A percentile compares a stretch with the other conserved stretches of the same genome.
These are phyloP conservation scores for Bos indicus DNA, from an alignment of 2,113 vertebrate genomes.

Conservation along the genomic window DNA sequence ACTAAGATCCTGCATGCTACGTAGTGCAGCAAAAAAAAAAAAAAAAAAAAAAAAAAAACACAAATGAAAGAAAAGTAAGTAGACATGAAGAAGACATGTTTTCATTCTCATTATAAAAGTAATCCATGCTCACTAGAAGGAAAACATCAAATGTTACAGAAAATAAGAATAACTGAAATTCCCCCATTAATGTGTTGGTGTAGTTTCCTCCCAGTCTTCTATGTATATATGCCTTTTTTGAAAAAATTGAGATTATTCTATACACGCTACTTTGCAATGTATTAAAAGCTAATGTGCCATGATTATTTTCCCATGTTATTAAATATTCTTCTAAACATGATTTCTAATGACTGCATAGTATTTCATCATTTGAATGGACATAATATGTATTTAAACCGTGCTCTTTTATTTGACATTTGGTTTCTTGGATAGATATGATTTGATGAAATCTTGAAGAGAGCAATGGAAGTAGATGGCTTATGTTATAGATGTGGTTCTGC, in stretches of 20 bases:
- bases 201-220: not conserved
- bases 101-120: not conserved
- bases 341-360: conserved; percentile 4
- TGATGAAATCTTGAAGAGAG: not conserved
- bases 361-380: not conserved
- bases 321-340: not conserved
- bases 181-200: not conserved
- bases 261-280: not conserved
- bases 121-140: not conserved
- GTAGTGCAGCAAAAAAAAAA: not conserved
- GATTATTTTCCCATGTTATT: conserved; percentile 3
- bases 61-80: not conserved
- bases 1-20: not conserved
- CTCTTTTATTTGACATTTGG: not conserved
- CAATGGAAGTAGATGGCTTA: not conserved
- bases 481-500: not conserved
- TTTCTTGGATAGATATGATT: not conserved
- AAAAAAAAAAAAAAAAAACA: accelerated
- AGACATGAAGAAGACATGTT: not conserved
- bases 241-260: not conserved
- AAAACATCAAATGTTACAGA: not conserved
- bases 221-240: not conserved
- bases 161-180: not conserved
- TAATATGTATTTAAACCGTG: not conserved
- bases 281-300: not conserved